Percentiles rank a stretch among this genome's conserved stretches.
These are phyloP conservation scores for Bubo scandiacus DNA, from an alignment of 2,113 vertebrate genomes.

Conservation along the genomic window DNA sequence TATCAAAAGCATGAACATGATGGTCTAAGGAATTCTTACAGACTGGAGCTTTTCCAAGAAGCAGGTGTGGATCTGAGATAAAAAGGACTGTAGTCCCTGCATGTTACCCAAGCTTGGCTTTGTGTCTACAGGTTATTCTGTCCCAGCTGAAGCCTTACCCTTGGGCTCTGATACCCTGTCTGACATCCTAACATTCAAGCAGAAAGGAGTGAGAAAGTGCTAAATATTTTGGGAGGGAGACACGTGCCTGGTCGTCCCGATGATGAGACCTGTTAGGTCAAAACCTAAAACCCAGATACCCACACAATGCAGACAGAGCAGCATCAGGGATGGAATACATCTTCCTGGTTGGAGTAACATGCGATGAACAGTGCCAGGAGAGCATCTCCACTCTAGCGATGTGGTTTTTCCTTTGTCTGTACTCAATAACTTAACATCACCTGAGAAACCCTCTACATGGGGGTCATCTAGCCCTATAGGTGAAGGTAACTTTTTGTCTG, in stretches of 20 bases:
- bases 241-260: accelerated
- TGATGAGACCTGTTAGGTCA: not conserved
- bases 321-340: not conserved
- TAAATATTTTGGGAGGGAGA: not conserved
- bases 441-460: not conserved
- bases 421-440: not conserved
- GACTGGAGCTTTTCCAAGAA: not conserved
- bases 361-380: not conserved
- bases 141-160: not conserved
- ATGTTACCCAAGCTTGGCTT: not conserved
- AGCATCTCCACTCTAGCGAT: not conserved
- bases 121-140: not conserved
- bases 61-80: accelerated
- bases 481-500: not conserved
- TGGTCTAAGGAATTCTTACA: not conserved
- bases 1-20: not conserved
- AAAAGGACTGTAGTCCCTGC: not conserved
- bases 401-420: not conserved
- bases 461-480: not conserved
- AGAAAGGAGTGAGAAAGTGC: not conserved
- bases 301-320: not conserved
- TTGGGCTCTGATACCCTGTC: not conserved
- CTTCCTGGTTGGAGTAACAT: not conserved
- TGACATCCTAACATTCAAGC: not conserved
- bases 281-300: not conserved